phyloP scores from a whole-genome alignment of 2,797 vertebrate genomes.

The Sebastes oblongus region DNA sequence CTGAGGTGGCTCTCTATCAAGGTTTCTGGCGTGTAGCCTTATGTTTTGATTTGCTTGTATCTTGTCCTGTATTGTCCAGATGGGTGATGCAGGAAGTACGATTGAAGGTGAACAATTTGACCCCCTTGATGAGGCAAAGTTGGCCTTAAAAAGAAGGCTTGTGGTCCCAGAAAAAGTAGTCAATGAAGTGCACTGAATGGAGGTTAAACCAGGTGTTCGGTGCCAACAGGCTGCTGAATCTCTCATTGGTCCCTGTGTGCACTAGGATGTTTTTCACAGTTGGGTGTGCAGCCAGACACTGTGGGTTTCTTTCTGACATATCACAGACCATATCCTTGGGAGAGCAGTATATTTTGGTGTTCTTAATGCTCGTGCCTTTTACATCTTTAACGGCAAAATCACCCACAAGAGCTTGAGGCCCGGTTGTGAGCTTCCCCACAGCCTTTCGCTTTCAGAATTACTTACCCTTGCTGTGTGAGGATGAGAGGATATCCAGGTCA shows the following conservation, averaged over 20 bases:
- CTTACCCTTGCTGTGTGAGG: constrained; percentile 2
- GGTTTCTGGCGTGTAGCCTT: background rate
- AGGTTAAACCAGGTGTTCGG: background rate
- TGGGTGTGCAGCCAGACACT: background rate
- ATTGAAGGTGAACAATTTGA: background rate
- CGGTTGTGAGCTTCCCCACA: background rate
- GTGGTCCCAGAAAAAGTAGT: background rate
- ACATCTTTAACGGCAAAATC: background rate
- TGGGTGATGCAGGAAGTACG: background rate
- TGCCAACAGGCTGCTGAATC: background rate
- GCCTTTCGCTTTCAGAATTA: constrained; percentile 7
- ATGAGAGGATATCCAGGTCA: constrained; percentile 21
- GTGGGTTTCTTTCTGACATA: background rate
- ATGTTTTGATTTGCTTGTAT: background rate
- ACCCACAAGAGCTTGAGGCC: background rate
- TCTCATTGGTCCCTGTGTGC: background rate
- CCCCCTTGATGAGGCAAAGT: background rate
- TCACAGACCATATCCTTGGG: background rate
- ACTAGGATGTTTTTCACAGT: background rate
- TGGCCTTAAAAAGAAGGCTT: background rate
- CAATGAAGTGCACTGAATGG: background rate
- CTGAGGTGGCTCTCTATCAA: background rate
- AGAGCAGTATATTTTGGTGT: background rate
- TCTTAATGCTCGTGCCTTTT: background rate
- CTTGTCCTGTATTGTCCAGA: background rate